Evolutionary conservation across 2,797 vertebrate genomes (phyloP).

Genomic region (Xiphorhynchus erythropygius): DNA sequence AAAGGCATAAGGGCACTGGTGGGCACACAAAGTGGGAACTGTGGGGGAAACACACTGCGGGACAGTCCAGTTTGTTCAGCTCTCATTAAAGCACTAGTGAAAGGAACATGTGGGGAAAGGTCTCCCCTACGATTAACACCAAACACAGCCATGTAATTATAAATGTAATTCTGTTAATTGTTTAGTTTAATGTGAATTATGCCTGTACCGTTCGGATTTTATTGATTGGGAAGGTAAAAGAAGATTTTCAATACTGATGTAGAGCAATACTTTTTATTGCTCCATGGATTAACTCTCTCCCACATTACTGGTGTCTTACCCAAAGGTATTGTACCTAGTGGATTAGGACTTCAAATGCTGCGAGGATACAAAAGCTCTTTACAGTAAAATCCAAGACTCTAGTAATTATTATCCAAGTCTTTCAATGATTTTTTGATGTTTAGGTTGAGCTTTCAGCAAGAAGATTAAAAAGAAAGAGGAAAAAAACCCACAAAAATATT

Average conservation of each 20-base stretch:
- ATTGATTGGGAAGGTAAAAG: constrained; percentile 45
- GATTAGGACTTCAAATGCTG: constrained; percentile 74
- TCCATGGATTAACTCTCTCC: constrained; percentile 56
- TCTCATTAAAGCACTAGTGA: not conserved
- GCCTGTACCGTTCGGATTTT: constrained; percentile 22
- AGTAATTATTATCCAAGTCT: constrained; percentile 71
- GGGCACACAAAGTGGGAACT: not conserved
- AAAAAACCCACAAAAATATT: not conserved
- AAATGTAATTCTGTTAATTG: constrained; percentile 42
- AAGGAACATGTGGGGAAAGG: not conserved
- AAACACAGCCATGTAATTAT: constrained; percentile 1
- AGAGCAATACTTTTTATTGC: constrained; percentile 26
- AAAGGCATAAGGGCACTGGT: not conserved
- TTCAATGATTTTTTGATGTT: constrained; percentile 68
- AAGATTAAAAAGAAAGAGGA: constrained; percentile 40
- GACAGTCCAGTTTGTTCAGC: not conserved
- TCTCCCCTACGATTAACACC: not conserved
- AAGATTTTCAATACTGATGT: not conserved
- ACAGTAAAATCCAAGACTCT: constrained; percentile 63
- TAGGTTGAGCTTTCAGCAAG: constrained; percentile 54
- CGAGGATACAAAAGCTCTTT: constrained; percentile 65
- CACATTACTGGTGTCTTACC: constrained; percentile 4
- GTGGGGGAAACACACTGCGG: not conserved
- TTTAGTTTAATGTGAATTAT: constrained; percentile 36
- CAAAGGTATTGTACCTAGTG: constrained; percentile 62